phyloP scores from a whole-genome alignment of 1,140 invertebrate species.

The Drosophila equinoxialis region DNA sequence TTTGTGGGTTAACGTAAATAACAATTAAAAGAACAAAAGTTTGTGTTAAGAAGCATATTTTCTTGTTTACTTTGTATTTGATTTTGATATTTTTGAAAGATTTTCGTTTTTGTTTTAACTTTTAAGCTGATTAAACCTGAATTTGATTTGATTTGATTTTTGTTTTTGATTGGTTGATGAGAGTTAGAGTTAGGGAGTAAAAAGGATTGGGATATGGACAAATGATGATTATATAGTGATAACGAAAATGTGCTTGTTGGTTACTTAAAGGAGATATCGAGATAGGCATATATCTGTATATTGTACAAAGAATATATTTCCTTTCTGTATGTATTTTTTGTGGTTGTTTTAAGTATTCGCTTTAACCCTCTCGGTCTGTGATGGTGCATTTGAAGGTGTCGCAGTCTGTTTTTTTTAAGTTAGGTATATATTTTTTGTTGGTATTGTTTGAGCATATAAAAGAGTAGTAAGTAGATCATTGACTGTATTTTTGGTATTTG shows the following conservation, averaged over 20 bases:
- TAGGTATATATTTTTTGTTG: too few species aligned
- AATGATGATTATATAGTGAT: constrained; percentile 49
- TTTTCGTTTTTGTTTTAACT: constrained; percentile 35
- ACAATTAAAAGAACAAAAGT: constrained; percentile 12
- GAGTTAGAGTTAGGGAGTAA: neutral
- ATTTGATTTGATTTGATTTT: constrained; percentile 1
- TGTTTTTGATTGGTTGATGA: neutral
- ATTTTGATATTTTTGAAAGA: constrained; percentile 23
- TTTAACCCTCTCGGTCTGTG: constrained; percentile 40
- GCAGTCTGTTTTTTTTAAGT: constrained; percentile 36
- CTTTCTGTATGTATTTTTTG: constrained; percentile 50
- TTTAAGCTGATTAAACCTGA: constrained; percentile 16
- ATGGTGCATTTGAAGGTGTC: constrained; percentile 30
- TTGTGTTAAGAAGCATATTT: constrained; percentile 26
- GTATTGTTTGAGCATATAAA: constrained; percentile 23
- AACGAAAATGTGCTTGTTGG: constrained; percentile 66
- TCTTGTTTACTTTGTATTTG: constrained; percentile 34
- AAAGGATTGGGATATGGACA: constrained; percentile 9
- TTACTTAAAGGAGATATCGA: constrained; percentile 33
- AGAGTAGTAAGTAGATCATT: constrained; percentile 13
- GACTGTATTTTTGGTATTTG: constrained; percentile 18
- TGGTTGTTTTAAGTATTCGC: constrained; percentile 54
- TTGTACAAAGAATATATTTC: constrained; percentile 5
- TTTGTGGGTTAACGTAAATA: constrained; percentile 8
- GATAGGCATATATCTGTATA: constrained; percentile 61